A percentile compares a stretch with the other conserved stretches of the same genome.
Evolutionary conservation across 2,888 invertebrate species (phyloP).

Genomic region (Cheilosia vulpina): DNA sequence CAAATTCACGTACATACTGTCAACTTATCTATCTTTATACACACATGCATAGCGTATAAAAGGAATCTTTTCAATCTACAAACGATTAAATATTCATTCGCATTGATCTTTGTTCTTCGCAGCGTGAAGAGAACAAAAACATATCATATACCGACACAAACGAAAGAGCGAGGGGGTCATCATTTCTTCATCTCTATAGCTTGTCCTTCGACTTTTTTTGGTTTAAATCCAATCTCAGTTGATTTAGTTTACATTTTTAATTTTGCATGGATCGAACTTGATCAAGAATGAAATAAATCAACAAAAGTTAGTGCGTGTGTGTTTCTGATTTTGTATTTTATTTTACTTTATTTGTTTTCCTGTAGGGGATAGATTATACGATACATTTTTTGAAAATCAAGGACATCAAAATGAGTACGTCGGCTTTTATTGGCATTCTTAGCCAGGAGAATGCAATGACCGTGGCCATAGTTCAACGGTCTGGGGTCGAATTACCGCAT

Average conservation of each 20-base stretch:
- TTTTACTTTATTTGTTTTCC: background rate
- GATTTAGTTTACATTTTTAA: conserved; percentile 58
- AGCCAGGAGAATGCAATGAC: too few species aligned
- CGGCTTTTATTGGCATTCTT: background rate
- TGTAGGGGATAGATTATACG: background rate
- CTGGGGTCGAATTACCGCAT: too few species aligned
- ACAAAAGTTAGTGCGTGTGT: background rate
- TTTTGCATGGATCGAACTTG: conserved; percentile 27
- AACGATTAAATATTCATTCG: conserved; percentile 73
- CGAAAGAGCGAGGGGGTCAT: conserved; percentile 45
- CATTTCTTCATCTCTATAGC: conserved; percentile 17
- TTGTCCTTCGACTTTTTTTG: conserved; percentile 32
- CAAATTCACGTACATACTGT: conserved; percentile 65
- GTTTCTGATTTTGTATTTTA: background rate
- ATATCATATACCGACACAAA: conserved; percentile 23
- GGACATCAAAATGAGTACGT: background rate
- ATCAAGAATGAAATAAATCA: background rate
- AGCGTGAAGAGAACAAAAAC: conserved; percentile 33
- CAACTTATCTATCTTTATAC: conserved; percentile 60
- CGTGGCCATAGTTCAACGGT: too few species aligned
- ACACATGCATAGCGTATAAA: conserved; percentile 31
- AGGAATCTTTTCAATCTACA: conserved; percentile 60
- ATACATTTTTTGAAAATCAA: background rate
- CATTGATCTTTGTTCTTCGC: conserved; percentile 65
- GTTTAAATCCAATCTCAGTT: conserved; percentile 30